A percentile compares a stretch with the other conserved stretches of the same genome.
phyloP scores from a whole-genome alignment of 2,113 vertebrate genomes.

The Harpagus bidentatus region DNA sequence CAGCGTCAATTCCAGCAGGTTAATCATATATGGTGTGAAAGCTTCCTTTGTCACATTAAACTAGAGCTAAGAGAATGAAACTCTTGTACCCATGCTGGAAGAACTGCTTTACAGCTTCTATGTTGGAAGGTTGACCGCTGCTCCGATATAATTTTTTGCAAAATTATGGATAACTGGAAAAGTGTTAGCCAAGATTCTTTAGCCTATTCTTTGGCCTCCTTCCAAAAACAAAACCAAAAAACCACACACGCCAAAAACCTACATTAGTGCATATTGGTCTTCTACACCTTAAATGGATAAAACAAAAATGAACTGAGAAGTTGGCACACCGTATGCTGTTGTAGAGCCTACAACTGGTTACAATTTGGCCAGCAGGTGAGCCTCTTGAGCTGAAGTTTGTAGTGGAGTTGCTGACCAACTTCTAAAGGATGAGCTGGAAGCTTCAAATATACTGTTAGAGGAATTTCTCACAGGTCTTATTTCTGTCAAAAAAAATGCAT shows the following conservation, averaged over 20 bases:
- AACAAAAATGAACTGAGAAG: not conserved
- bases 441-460: not conserved
- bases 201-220: not conserved
- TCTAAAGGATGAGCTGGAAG: not conserved
- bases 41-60: not conserved
- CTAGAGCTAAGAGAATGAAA: not conserved
- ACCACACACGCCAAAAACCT: rapidly evolving
- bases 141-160: not conserved
- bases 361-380: not conserved
- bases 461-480: not conserved
- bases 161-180: not conserved
- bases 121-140: not conserved
- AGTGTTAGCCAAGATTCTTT: not conserved
- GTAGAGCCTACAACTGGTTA: not conserved
- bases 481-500: not conserved
- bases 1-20: not conserved
- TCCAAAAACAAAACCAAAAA: not conserved
- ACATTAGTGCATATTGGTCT: not conserved
- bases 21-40: not conserved
- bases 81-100: not conserved
- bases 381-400: not conserved
- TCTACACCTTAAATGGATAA: not conserved
- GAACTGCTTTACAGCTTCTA: not conserved
- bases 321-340: not conserved
- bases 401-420: not conserved